These are phyloP conservation scores for Thamnaconus septentrionalis DNA, from an alignment of 2,113 vertebrate species.

Conservation along the genomic window DNA sequence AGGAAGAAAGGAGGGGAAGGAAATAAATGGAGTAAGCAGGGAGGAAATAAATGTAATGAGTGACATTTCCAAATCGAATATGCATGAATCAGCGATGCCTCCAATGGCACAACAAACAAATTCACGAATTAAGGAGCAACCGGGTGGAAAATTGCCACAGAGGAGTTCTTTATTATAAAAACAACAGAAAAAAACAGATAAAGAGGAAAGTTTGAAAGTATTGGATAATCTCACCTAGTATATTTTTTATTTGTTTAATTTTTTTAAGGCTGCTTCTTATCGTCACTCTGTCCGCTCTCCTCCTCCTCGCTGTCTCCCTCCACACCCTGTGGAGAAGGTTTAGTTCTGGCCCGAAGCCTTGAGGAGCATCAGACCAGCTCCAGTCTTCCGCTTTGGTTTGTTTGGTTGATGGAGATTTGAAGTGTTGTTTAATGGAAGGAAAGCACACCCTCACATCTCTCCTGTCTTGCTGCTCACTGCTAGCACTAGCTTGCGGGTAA, in stretches of 20 bases:
- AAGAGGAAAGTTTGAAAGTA: neutral
- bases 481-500: no score
- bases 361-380: conserved; percentile 21
- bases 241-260: neutral
- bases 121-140: conserved; percentile 57
- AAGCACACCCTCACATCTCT: no score
- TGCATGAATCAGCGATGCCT: conserved; percentile 69
- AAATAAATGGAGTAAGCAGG: conserved; percentile 17
- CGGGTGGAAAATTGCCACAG: conserved; percentile 61
- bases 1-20: conserved; percentile 18
- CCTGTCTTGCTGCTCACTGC: no score
- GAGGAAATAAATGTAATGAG: conserved; percentile 59
- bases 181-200: conserved; percentile 12
- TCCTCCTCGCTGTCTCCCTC: neutral
- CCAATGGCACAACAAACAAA: conserved; percentile 64
- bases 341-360: conserved; percentile 40
- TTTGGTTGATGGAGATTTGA: no score
- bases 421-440: no score
- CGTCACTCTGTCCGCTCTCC: neutral
- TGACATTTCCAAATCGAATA: conserved; percentile 71
- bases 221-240: no score
- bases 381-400: no score
- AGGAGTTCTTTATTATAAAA: conserved; percentile 43
- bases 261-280: conserved; percentile 7
- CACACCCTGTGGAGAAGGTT: conserved; percentile 26